These are phyloP conservation scores for Lordiphosa fenestrarum DNA, from an alignment of 2,888 invertebrate species.

Conservation along the genomic window DNA sequence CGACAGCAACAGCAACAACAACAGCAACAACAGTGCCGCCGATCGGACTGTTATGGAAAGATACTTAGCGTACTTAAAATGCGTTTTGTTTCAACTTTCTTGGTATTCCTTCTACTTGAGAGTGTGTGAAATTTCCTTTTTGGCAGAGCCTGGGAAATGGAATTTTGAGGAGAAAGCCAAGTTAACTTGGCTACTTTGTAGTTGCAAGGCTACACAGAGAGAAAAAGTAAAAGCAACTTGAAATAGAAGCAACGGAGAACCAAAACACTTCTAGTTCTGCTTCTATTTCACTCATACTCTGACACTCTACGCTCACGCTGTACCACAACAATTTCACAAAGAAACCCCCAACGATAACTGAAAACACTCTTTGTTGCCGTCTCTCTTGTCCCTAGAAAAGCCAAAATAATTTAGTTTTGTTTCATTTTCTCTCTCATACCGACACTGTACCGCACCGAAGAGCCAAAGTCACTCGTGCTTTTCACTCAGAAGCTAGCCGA, in stretches of 20 bases:
- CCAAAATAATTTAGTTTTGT: too few species aligned
- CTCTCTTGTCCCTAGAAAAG: too few species aligned
- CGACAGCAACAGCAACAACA: slow-evolving; percentile 26
- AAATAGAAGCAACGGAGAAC: background rate
- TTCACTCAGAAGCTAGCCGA: too few species aligned
- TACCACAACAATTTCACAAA: too few species aligned
- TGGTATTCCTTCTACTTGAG: slow-evolving; percentile 8
- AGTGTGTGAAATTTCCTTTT: slow-evolving; percentile 33
- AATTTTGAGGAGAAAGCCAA: slow-evolving; percentile 9
- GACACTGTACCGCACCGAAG: too few species aligned
- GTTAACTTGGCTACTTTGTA: slow-evolving; percentile 14
- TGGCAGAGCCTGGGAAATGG: slow-evolving; percentile 14
- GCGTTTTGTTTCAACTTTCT: slow-evolving; percentile 9
- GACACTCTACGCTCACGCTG: too few species aligned
- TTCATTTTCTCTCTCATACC: too few species aligned
- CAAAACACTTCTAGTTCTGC: background rate
- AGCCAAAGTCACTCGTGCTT: too few species aligned
- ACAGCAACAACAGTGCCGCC: slow-evolving; percentile 5
- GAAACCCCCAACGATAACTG: too few species aligned
- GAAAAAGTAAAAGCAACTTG: too few species aligned
- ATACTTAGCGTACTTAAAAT: slow-evolving; percentile 25
- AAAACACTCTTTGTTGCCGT: too few species aligned
- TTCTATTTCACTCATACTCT: background rate
- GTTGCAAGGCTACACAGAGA: background rate
- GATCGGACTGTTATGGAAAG: slow-evolving; percentile 34